A percentile compares a stretch with the other conserved stretches of the same genome.
Conservation (phyloP, 2,888 invertebrate species). For the Kryphioiulus occultus region DNA sequence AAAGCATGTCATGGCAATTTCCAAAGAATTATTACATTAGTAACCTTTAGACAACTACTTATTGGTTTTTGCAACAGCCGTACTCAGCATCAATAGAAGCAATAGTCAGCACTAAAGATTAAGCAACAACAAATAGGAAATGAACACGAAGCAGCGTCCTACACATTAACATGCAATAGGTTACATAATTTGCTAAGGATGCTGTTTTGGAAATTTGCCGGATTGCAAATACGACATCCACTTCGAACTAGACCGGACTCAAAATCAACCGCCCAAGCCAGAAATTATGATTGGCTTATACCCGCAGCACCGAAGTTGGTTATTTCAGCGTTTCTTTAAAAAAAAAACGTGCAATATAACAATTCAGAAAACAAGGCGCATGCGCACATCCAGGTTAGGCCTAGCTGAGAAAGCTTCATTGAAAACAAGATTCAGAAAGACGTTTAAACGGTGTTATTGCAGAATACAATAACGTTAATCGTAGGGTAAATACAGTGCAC, state of each 20-base stretch:
- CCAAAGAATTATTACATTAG: background rate
- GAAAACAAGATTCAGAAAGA: no score
- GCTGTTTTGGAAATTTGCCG: background rate
- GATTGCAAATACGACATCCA: background rate
- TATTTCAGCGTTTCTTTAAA: no score
- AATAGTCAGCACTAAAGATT: background rate
- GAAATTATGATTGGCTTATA: no score
- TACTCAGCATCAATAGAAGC: background rate
- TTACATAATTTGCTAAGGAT: background rate
- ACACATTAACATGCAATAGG: background rate
- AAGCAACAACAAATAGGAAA: background rate
- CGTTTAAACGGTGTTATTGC: no score
- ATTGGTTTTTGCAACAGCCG: background rate
- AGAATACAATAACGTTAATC: no score
- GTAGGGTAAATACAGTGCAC: no score
- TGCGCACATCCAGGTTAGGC: slow-evolving; percentile 21
- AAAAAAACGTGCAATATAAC: background rate
- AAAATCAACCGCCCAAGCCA: background rate
- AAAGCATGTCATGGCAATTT: background rate
- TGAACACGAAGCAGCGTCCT: background rate
- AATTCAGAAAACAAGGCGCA: background rate
- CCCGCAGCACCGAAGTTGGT: no score
- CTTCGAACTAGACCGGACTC: background rate
- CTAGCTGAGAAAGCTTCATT: no score
- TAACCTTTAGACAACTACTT: background rate